These are phyloP conservation scores for Polymixis lichenea DNA, from an alignment of 2,888 invertebrate genomes.

Conservation along the genomic window DNA sequence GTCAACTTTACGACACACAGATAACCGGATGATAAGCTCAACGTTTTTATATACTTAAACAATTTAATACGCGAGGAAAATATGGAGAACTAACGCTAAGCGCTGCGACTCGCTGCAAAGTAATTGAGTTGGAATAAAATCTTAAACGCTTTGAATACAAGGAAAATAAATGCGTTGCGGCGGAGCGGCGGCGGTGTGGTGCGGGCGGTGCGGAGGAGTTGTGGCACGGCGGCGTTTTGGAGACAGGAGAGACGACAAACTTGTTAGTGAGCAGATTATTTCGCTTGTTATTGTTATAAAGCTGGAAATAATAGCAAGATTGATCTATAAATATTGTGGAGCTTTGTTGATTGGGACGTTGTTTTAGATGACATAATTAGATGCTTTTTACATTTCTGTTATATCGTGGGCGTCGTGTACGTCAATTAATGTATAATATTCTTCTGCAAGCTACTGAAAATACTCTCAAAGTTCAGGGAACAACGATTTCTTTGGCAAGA, in stretches of 20 bases:
- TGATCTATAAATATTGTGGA: background rate
- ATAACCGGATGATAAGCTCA: conserved; percentile 50
- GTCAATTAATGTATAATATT: background rate
- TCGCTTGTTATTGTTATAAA: conserved; percentile 43
- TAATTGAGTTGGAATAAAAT: conserved; percentile 63
- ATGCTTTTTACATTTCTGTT: background rate
- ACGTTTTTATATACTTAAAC: conserved; percentile 46
- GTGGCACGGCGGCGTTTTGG: conserved; percentile 1
- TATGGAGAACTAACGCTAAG: conserved; percentile 52
- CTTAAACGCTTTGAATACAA: conserved; percentile 58
- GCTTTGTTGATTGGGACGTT: background rate
- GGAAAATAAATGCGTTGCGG: conserved; percentile 48
- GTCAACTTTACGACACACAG: conserved; percentile 46
- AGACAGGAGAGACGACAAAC: conserved; percentile 19
- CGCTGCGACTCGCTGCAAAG: conserved; percentile 43
- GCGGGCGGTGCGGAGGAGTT: conserved; percentile 1
- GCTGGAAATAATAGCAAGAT: conserved; percentile 33
- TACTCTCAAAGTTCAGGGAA: background rate
- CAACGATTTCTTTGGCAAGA: background rate
- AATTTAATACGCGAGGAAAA: conserved; percentile 40
- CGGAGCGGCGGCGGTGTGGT: background rate
- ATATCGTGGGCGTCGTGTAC: background rate
- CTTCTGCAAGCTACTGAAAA: background rate
- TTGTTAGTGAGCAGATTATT: conserved; percentile 43
- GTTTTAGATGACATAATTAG: background rate